Percentiles rank a stretch among this genome's conserved stretches.
Evolutionary conservation across 2,113 vertebrate species (phyloP).

Genomic region (Oxyruncus cristatus): DNA sequence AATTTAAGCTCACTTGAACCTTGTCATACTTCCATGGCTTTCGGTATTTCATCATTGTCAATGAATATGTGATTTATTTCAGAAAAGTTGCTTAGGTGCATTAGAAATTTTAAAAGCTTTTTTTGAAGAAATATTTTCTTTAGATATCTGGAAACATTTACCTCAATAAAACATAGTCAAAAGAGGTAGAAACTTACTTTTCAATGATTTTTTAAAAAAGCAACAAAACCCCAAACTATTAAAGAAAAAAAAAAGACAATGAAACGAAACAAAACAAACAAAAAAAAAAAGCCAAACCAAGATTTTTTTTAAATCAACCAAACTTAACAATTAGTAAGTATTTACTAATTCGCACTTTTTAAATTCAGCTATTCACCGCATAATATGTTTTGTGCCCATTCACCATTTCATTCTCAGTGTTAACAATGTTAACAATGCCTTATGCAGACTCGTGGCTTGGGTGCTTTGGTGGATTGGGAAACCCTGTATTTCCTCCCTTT

Average conservation of each 20-base stretch:
- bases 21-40: neutral
- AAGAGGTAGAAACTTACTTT: neutral
- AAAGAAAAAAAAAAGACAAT: neutral
- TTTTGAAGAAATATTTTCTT: neutral
- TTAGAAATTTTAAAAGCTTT: neutral
- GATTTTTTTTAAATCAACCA: neutral
- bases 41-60: neutral
- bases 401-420: neutral
- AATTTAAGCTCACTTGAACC: neutral
- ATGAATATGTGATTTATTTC: neutral
- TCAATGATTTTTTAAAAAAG: neutral
- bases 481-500: neutral
- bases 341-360: neutral
- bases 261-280: neutral
- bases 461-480: neutral
- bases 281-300: neutral
- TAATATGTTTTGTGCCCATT: neutral
- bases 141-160: neutral
- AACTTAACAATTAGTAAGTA: neutral
- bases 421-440: neutral
- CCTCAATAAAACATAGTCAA: neutral
- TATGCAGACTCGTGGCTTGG: neutral
- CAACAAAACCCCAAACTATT: rapidly evolving
- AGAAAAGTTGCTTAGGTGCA: neutral
- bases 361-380: neutral